phyloP scores from a whole-genome alignment of 2,888 invertebrate species.

The Pyrocoelia pectoralis region DNA sequence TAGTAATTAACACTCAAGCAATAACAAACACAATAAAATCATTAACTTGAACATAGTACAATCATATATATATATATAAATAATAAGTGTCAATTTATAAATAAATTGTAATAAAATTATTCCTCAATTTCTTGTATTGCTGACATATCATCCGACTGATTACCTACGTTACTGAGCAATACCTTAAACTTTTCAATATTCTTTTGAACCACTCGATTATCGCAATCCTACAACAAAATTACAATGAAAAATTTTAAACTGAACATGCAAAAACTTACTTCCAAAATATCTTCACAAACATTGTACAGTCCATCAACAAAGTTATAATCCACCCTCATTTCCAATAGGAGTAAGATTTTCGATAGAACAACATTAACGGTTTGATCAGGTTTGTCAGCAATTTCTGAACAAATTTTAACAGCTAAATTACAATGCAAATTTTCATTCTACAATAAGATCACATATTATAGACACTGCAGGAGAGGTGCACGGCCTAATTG shows the following conservation, averaged over 20 bases:
- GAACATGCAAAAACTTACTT: constrained; percentile 14
- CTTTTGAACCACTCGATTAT: neutral
- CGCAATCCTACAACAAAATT: neutral
- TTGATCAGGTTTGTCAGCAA: constrained; percentile 14
- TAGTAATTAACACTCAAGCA: too few species aligned
- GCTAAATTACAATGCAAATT: constrained; percentile 25
- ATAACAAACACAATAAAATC: too few species aligned
- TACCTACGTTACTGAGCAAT: neutral
- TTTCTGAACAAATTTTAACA: constrained; percentile 21
- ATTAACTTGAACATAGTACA: too few species aligned
- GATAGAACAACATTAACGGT: neutral
- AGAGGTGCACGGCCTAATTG: too few species aligned
- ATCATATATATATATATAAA: too few species aligned
- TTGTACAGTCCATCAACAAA: neutral
- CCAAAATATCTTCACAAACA: constrained; percentile 7
- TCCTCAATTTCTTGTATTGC: constrained; percentile 2
- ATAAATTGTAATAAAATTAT: neutral
- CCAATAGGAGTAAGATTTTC: constrained; percentile 15
- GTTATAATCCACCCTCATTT: neutral
- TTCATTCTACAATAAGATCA: constrained; percentile 8
- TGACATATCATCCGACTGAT: neutral
- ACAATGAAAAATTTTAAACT: too few species aligned
- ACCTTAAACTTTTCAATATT: neutral
- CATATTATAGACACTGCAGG: neutral
- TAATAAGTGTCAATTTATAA: too few species aligned